phyloP scores from a whole-genome alignment of 1,140 invertebrate genomes.

The Drosophila nikananu region DNA sequence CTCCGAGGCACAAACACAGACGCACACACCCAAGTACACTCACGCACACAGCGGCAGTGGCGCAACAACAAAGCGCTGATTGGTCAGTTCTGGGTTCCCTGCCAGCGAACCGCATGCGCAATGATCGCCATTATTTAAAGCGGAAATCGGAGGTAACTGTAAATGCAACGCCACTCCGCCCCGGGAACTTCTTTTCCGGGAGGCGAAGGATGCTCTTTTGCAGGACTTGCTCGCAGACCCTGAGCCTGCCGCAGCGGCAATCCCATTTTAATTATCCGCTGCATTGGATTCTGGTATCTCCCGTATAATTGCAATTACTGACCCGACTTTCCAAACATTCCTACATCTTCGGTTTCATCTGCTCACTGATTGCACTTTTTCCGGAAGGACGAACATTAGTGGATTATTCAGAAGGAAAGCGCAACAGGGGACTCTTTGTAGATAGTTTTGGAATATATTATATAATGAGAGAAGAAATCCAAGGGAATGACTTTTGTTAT shows the following conservation, averaged over 20 bases:
- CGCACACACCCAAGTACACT: background rate
- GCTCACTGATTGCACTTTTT: background rate
- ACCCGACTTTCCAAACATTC: background rate
- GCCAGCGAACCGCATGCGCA: conserved; percentile 64
- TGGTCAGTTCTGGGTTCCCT: conserved; percentile 45
- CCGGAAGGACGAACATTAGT: background rate
- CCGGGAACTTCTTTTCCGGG: background rate
- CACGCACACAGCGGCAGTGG: conserved; percentile 13
- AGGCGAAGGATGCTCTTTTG: conserved; percentile 33
- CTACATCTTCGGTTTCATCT: conserved; percentile 3
- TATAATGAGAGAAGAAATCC: no score
- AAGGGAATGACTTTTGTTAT: background rate
- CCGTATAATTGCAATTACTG: conserved; percentile 39
- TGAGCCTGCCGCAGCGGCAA: conserved; percentile 25
- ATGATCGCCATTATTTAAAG: conserved; percentile 78
- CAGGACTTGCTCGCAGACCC: conserved; percentile 1
- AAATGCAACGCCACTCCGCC: conserved; percentile 35
- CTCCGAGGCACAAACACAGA: conserved; percentile 24
- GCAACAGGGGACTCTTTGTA: background rate
- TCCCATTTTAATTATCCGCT: conserved; percentile 35
- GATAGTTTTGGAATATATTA: background rate
- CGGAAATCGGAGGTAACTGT: conserved; percentile 28
- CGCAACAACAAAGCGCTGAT: conserved; percentile 66
- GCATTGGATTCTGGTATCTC: conserved; percentile 12
- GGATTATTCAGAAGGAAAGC: background rate